Evolutionary conservation across 2,888 invertebrate genomes (phyloP).

Genomic region (Yponomeuta sedellus): DNA sequence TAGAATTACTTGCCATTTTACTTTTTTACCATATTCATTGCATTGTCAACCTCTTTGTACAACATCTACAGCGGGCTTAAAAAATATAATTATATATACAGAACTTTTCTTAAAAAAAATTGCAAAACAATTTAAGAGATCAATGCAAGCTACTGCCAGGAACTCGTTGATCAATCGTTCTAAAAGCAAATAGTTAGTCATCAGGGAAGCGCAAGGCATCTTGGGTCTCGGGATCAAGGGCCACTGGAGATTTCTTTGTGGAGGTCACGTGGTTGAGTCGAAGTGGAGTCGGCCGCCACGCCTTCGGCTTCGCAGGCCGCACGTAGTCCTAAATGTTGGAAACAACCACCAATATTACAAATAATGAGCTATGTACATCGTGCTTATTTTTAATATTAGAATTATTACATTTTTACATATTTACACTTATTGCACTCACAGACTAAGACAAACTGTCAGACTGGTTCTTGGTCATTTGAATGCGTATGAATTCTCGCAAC

Average conservation of each 20-base stretch:
- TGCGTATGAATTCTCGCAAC: no score
- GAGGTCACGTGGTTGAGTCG: slow-evolving; percentile 16
- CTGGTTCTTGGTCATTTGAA: no score
- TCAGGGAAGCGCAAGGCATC: slow-evolving; percentile 41
- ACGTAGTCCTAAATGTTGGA: slow-evolving; percentile 35
- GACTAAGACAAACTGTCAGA: no score
- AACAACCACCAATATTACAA: slow-evolving; percentile 5
- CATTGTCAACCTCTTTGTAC: neutral
- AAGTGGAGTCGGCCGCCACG: slow-evolving; percentile 17
- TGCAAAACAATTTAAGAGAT: neutral
- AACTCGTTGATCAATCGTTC: slow-evolving; percentile 4
- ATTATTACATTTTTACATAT: no score
- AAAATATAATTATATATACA: neutral
- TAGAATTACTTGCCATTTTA: neutral
- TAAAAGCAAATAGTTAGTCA: slow-evolving; percentile 33
- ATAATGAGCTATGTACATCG: neutral
- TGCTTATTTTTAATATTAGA: neutral
- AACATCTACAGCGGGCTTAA: slow-evolving; percentile 5
- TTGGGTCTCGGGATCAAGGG: slow-evolving; percentile 16
- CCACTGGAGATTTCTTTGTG: slow-evolving; percentile 27
- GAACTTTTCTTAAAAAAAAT: neutral
- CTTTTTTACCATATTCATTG: neutral
- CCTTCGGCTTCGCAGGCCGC: slow-evolving; percentile 27
- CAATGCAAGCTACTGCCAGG: slow-evolving; percentile 5
- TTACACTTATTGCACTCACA: no score